These are phyloP conservation scores for Rhinatrema bivittatum DNA, from an alignment of 2,797 vertebrate species.

Conservation along the genomic window DNA sequence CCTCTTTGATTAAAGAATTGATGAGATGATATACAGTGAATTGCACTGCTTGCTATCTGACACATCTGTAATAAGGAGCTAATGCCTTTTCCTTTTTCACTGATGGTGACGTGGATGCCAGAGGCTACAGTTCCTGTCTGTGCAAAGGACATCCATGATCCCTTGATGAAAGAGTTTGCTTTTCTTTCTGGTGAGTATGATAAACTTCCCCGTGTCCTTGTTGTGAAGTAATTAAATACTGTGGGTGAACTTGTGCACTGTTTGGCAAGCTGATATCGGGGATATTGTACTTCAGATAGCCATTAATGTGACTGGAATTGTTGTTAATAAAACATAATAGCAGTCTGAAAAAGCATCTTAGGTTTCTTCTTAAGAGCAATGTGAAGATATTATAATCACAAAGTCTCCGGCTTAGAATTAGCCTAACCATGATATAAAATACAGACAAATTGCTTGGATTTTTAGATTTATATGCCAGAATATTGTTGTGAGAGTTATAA, in stretches of 20 bases:
- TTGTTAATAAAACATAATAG: constrained; percentile 31
- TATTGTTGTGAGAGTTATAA: no score
- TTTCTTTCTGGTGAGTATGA: constrained; percentile 82
- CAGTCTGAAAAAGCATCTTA: constrained; percentile 1
- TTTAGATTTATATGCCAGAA: no score
- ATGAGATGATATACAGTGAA: no score
- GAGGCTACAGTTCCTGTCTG: constrained; percentile 64
- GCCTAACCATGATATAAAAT: fast-evolving
- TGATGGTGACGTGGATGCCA: no score
- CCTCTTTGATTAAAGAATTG: no score
- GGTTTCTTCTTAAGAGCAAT: constrained; percentile 15
- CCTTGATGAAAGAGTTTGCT: constrained; percentile 85
- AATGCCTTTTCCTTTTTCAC: no score
- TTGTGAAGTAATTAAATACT: constrained; percentile 22
- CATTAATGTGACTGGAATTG: constrained; percentile 6
- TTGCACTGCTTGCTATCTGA: no score
- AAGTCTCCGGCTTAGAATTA: not conserved
- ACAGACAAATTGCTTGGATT: no score
- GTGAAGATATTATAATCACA: not conserved
- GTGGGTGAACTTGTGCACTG: not conserved
- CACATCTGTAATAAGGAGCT: no score
- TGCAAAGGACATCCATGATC: constrained; percentile 78
- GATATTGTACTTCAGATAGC: not conserved
- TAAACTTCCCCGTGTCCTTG: not conserved
- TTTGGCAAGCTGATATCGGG: constrained; percentile 23